Percentiles rank a stretch among this genome's conserved stretches.
These are phyloP conservation scores for Vulpes ferrilata DNA, from an alignment of 2,113 vertebrate genomes.

Conservation along the genomic window DNA sequence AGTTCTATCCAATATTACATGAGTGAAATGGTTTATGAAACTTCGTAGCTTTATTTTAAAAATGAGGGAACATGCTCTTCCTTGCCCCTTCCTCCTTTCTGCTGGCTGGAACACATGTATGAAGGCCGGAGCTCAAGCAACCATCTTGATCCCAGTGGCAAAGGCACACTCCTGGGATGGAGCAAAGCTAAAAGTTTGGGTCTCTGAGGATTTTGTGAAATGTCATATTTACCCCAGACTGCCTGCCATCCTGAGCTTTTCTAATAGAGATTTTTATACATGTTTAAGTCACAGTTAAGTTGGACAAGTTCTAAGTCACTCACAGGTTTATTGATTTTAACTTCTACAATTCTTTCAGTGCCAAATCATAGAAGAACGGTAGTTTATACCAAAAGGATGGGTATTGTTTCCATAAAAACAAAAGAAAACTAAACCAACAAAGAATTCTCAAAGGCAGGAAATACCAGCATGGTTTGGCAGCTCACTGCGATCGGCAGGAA, in stretches of 20 bases:
- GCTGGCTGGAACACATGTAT: background rate
- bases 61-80: background rate
- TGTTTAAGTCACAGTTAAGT: background rate
- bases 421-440: background rate
- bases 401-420: background rate
- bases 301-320: background rate
- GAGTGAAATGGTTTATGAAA: background rate
- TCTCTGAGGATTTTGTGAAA: background rate
- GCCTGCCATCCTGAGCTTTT: background rate
- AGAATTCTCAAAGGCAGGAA: background rate
- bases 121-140: background rate
- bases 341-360: background rate
- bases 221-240: background rate
- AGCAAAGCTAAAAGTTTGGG: background rate
- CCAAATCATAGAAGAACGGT: background rate
- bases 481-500: background rate
- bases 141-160: background rate
- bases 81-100: background rate
- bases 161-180: background rate
- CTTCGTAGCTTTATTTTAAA: background rate
- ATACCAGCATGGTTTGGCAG: background rate
- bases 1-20: background rate
- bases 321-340: background rate
- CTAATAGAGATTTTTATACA: background rate
- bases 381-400: conserved; percentile 7